Evolutionary conservation across 2,888 invertebrate genomes (phyloP), one percentile per base, ranked within the genome.

Genomic region (Acanthosepion pharaonis): DNA sequence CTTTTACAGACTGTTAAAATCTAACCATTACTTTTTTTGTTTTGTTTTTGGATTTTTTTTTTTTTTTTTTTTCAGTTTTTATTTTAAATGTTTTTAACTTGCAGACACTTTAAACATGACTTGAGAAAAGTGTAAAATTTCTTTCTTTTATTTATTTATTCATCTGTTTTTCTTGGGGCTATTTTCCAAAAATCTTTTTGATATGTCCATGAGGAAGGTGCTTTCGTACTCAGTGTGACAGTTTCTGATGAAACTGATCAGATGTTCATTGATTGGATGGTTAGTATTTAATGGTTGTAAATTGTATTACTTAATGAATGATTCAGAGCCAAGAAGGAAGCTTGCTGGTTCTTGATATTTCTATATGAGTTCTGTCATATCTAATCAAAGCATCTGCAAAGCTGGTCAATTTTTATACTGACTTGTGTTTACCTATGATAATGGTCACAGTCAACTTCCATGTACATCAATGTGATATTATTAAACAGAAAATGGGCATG

Each of bases 171-270:
- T 78, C n/a, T 78, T 78, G 78, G 78, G n/a, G 78, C n/a, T 78
- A 78, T 78, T n/a, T 78, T 78, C 78, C 78, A 78, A 78, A 78
- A 78, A 64, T 64, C 33, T 78, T 33, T n/a, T 78, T 78, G 78
- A 78, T 78, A 78, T 78, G 78, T 78, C 78, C 78, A 78, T 78
- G 78, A n/a, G 78, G 78, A 78, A 78, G 78, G 78, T 78, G 78
- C 78, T 78, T 78, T 78, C n/a, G 33, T 78, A 78, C n/a, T 78
- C n/a, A n/a, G 78, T 78, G 33, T 78, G 78, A 33, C 33, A 78
- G 78, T 78, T 78, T 78, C n/a, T 15, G n/a, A 5, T 78, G 78
- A 78, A 78, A 33, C 78, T n/a, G n/a, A 15, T 78, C 78, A 78
- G n/a, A n/a, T 78, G n/a, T 78, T 78, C 6, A 78, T 33, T 78